Base-by-base conservation (phyloP, 2,113 vertebrate species). In the Myodes glareolus region DNA sequence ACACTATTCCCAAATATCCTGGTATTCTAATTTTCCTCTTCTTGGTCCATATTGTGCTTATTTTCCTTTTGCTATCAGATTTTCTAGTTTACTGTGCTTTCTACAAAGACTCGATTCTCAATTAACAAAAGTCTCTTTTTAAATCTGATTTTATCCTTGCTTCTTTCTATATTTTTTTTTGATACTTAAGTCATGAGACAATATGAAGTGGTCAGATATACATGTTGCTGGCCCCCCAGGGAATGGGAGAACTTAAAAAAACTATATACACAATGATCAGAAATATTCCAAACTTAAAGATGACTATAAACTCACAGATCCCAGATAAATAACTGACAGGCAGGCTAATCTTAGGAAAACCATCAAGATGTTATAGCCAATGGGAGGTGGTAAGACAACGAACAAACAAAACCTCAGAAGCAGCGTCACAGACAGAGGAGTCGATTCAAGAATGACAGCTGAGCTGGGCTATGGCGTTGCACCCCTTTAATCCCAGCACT, bases 71-170 rank as follows among this genome's bases (percentile, higher is more conserved):
- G 82, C 33, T 75, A 70, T 58, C n/a, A 55, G 13, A 93, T 36
- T 86, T 96, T 45, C 67, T 68, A 89, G 67, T 75, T 94, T 82
- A 68, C 45, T 94, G 19, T n/a, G 13, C 27, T 82, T 93, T 91
- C 76, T 61, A 72, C 7, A 55, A 96, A 90, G 85, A 92, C 39
- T 76, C 11, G 5, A 27, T 82, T 85, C 81, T 85, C 29, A 84
- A 84, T 84, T 61, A 84, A 63, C 80, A 84, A 42, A 58, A 58
- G 52, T 82, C 52, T 82, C 33, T 76, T 82, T 77, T 82, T 50
- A 73, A 92, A 93, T 90, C 42, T 96, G 36, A 88, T 88, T 77
- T 81, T 80, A 65, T 45, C 70, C 73, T 65, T 70, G 13, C 89
- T 87, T 93, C n/a, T 85, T 94, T 95, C 72, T 36, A 77, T 5